Evolutionary conservation across 2,888 invertebrate genomes (phyloP).

Genomic region (Scrobipalpa costella): DNA sequence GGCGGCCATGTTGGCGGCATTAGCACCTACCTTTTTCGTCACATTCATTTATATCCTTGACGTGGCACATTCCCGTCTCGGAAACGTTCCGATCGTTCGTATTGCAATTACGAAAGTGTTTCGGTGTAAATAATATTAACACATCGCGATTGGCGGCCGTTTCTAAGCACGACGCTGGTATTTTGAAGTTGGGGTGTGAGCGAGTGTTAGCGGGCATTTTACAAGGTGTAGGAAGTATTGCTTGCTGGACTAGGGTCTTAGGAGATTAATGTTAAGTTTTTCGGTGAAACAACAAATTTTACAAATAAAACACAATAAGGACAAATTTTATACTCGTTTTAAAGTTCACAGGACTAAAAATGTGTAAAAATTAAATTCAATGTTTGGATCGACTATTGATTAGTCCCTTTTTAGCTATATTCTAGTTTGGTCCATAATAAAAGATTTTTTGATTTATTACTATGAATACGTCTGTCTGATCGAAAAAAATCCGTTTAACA

Average conservation of each 20-base stretch:
- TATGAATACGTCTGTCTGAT: too few species aligned
- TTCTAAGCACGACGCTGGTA: slow-evolving; percentile 73
- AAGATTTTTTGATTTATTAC: not conserved
- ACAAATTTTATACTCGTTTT: too few species aligned
- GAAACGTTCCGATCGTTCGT: slow-evolving; percentile 22
- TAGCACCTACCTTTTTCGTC: too few species aligned
- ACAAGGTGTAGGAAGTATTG: not conserved
- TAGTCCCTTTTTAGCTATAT: too few species aligned
- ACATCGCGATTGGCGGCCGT: slow-evolving; percentile 69
- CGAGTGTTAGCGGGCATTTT: slow-evolving; percentile 29
- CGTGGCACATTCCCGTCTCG: slow-evolving; percentile 16
- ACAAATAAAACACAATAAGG: too few species aligned
- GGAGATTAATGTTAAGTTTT: too few species aligned
- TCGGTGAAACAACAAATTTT: not conserved
- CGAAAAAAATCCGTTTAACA: too few species aligned
- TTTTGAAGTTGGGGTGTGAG: slow-evolving; percentile 50
- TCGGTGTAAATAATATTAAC: slow-evolving; percentile 76
- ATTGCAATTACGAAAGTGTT: slow-evolving; percentile 59
- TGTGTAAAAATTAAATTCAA: too few species aligned
- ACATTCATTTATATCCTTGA: too few species aligned
- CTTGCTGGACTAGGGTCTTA: not conserved
- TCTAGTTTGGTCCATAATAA: not conserved
- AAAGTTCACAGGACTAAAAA: not conserved
- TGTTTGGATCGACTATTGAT: too few species aligned
- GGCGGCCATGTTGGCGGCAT: too few species aligned